Evolutionary conservation across 1,140 invertebrate genomes (phyloP).

Genomic region (Drosophila bifasciata): DNA sequence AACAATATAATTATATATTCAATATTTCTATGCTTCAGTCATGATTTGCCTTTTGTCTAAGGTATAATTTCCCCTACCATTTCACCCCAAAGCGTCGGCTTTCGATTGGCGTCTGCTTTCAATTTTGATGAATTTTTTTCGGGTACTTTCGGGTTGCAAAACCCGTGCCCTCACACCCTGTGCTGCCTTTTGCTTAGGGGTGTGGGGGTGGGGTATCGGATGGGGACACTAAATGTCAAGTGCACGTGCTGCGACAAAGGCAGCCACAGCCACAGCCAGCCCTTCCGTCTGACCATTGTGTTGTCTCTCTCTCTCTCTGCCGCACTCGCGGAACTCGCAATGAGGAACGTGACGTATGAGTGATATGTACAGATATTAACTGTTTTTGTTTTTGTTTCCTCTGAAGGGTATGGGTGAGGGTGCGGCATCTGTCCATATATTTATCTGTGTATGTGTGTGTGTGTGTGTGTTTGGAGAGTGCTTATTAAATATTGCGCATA

Average conservation of each 20-base stretch:
- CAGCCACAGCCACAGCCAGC: constrained; percentile 9
- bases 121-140: constrained; percentile 61
- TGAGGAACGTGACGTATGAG: constrained; percentile 75
- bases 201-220: constrained; percentile 52
- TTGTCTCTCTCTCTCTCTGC: neutral
- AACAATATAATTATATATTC: too few relatives aligned
- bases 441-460: constrained; percentile 1
- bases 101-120: constrained; percentile 68
- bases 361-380: constrained; percentile 57
- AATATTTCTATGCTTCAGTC: too few relatives aligned
- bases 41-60: neutral
- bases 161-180: constrained; percentile 7
- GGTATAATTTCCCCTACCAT: constrained; percentile 8
- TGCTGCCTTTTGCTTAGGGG: neutral
- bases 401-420: neutral
- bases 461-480: constrained; percentile 26
- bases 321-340: neutral
- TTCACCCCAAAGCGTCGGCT: constrained; percentile 41
- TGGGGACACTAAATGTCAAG: constrained; percentile 73
- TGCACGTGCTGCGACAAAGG: constrained; percentile 61
- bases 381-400: constrained; percentile 17
- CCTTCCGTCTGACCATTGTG: constrained; percentile 32
- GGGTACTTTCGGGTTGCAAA: constrained; percentile 22
- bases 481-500: constrained; percentile 78
- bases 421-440: neutral